Conservation (phyloP, 2,113 vertebrate species). For the Jaculus jaculus region DNA sequence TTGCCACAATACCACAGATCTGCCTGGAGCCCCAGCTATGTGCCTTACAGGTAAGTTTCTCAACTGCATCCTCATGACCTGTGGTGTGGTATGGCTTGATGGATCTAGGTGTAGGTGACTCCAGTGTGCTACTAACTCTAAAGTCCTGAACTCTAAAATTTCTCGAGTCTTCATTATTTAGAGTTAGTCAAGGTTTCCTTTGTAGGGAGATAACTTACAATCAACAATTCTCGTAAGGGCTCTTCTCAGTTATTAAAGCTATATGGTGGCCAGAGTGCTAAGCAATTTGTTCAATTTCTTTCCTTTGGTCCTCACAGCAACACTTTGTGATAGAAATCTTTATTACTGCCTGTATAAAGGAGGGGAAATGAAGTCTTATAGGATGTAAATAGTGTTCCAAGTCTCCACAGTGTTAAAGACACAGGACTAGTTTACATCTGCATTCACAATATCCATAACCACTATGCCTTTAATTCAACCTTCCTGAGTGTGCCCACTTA, state of each 20-base stretch:
- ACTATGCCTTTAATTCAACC: neutral
- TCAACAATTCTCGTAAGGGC: neutral
- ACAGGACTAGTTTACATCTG: neutral
- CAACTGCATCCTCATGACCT: neutral
- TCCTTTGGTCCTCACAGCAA: neutral
- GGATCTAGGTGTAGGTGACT: no score
- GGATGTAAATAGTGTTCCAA: neutral
- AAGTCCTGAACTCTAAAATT: neutral
- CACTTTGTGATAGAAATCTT: neutral
- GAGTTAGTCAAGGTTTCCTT: constrained; percentile 7
- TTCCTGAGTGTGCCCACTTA: neutral
- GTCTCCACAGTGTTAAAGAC: neutral
- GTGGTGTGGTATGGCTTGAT: no score
- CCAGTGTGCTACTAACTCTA: neutral
- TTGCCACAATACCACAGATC: no score
- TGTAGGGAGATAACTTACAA: neutral
- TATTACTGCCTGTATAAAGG: neutral
- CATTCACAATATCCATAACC: neutral
- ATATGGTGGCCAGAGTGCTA: neutral
- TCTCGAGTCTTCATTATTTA: neutral
- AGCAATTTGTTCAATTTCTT: neutral
- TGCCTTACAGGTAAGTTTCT: accelerated
- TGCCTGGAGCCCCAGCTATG: neutral
- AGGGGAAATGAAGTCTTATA: neutral
- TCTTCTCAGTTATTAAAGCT: neutral